Base-by-base conservation (phyloP, 2,888 invertebrate species). In the Resseliella maxima region DNA sequence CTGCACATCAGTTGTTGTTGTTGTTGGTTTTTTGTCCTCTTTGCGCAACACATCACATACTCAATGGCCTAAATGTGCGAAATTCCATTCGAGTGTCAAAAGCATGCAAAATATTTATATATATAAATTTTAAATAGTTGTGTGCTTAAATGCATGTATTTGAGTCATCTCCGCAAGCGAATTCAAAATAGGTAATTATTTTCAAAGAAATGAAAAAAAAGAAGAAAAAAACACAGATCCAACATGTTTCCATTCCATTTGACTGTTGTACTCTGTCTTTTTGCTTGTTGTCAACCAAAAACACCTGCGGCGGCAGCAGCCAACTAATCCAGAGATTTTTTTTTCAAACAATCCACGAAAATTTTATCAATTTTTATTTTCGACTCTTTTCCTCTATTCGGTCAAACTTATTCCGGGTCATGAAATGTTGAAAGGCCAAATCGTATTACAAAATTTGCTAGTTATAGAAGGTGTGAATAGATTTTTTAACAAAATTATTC, bases 1-100 rank as follows among this genome's bases (percentile, higher is more conserved):
- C 2, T 72, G 1, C 72, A 59, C 59, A 3, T 31, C 5, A 12
- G 12, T 72, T 72, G 5, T 72, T 15, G 6, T n/a, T 35, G 6
- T 27, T 31, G 31, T 15, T 31, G 18, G 1, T 50, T 50, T 50
- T 50, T 2, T 50, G 46, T 50, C 18, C 18, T 50, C 18, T 50
- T 8, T 50, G 46, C 46, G 12, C 12, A 31, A 12, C 18, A 18
- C 27, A 15, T 72, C 35, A 15, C 31, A 15, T 72, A 72, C 31
- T 72, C 18, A 35, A 72, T 72, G 72, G 18, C 72, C 31, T 18
- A 15, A 72, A 72, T 31, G 72, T 72, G 72, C 3, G 35, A 72
- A 72, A 72, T 72, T 72, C 72, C 72, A 27, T 12, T 12, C 18
- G n/a, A 72, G 72, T 72, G 72, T 72, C 72, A 72, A 35, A 72